phyloP scores from a whole-genome alignment of 2,113 vertebrate species.

The Prochilodus magdalenae region DNA sequence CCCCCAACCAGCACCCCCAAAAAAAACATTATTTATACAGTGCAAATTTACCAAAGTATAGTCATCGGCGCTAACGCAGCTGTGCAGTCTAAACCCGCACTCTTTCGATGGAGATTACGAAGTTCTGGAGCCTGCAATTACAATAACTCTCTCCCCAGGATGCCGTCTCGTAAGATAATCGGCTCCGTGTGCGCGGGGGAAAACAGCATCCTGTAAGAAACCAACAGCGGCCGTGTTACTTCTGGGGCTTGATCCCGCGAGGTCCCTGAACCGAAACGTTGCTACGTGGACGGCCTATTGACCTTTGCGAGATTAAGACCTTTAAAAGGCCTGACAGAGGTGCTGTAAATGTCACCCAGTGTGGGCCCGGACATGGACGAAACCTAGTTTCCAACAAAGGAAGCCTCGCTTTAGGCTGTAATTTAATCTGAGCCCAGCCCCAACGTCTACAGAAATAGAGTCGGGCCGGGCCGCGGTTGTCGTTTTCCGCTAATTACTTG shows the following conservation, averaged over 20 bases:
- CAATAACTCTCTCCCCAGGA: slow-evolving; percentile 16
- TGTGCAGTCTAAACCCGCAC: neutral
- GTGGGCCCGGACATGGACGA: slow-evolving; percentile 12
- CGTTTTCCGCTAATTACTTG: slow-evolving; percentile 33
- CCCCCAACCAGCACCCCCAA: neutral
- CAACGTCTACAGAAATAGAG: slow-evolving; percentile 10
- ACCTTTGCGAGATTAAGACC: slow-evolving; percentile 9
- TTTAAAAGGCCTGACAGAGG: slow-evolving; percentile 3
- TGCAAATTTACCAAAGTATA: slow-evolving; percentile 15
- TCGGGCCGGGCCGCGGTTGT: neutral
- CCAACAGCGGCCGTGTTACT: neutral
- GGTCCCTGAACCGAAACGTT: neutral
- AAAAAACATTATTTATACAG: neutral
- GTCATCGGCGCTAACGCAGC: neutral
- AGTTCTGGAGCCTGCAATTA: slow-evolving; percentile 9
- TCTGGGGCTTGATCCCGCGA: neutral
- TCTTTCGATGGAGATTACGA: neutral
- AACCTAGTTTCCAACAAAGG: slow-evolving; percentile 30
- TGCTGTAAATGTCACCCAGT: neutral
- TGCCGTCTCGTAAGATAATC: neutral
- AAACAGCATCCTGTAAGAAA: neutral
- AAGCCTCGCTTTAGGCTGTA: neutral
- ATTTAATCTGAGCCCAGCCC: slow-evolving; percentile 26
- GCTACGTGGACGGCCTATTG: neutral
- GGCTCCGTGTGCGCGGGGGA: neutral